phyloP scores from a whole-genome alignment of 2,797 vertebrate genomes.

The Malacoctenus gilli region DNA sequence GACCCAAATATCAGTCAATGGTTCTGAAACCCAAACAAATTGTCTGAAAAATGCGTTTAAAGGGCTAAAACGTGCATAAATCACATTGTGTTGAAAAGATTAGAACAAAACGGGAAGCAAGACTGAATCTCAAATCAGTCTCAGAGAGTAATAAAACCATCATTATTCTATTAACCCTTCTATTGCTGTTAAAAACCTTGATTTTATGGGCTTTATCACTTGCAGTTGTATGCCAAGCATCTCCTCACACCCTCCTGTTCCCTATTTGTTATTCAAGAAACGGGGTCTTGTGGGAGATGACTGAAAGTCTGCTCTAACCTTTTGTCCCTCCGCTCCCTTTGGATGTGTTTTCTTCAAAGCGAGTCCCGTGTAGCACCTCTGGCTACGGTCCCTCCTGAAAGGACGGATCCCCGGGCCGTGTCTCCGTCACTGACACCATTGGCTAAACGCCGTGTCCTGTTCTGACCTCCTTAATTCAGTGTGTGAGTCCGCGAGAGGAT shows the following conservation, averaged over 20 bases:
- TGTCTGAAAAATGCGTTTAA: too few species aligned
- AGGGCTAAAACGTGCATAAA: too few species aligned
- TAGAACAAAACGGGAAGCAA: background rate
- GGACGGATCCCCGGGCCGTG: conserved; percentile 59
- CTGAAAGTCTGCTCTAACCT: conserved; percentile 35
- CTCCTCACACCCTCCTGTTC: conserved; percentile 22
- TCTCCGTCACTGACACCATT: conserved; percentile 63
- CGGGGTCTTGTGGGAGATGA: conserved; percentile 22
- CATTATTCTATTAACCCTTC: background rate
- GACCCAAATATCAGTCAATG: background rate
- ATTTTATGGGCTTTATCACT: conserved; percentile 18
- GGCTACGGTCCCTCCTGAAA: conserved; percentile 49
- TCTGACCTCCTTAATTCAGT: conserved; percentile 60
- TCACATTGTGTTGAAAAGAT: background rate
- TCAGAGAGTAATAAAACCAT: conserved; percentile 6
- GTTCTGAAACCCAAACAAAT: too few species aligned
- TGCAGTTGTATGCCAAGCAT: conserved; percentile 12
- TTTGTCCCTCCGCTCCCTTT: conserved; percentile 54
- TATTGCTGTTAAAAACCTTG: background rate
- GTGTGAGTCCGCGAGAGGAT: conserved; percentile 9
- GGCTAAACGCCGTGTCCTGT: conserved; percentile 57
- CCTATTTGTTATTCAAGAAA: conserved; percentile 22
- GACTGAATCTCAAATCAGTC: background rate
- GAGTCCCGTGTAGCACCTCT: conserved; percentile 43
- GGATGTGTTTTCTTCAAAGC: conserved; percentile 65